These are phyloP conservation scores for Pseudochaenichthys georgianus DNA, from an alignment of 2,797 vertebrate species.

Conservation along the genomic window DNA sequence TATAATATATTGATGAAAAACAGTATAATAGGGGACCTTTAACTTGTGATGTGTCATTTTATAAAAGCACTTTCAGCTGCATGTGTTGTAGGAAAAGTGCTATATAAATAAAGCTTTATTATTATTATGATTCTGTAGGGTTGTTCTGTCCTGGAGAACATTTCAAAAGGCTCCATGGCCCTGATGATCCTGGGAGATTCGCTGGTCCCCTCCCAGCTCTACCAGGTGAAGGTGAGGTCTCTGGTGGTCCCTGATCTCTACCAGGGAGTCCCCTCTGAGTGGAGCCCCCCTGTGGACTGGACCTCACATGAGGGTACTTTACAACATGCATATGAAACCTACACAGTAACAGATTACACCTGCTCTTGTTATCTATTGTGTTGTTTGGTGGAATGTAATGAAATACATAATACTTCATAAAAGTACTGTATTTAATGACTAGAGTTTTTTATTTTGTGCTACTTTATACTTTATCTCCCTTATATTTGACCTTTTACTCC, in stretches of 20 bases:
- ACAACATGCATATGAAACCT: not conserved
- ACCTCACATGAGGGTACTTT: constrained; percentile 69
- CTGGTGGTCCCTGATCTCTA: accelerated
- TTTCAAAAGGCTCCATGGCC: not conserved
- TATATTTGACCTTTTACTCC: too few relatives aligned
- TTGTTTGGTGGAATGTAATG: not conserved
- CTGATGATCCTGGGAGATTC: constrained; percentile 15
- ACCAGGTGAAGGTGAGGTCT: constrained; percentile 75
- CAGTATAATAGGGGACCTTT: too few relatives aligned
- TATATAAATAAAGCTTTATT: too few relatives aligned
- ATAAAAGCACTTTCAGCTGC: too few relatives aligned
- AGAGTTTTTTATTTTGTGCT: too few relatives aligned
- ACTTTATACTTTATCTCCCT: too few relatives aligned
- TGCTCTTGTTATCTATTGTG: not conserved
- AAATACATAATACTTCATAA: too few relatives aligned
- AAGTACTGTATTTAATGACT: too few relatives aligned
- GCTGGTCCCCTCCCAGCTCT: constrained; percentile 53
- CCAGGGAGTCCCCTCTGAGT: constrained; percentile 75
- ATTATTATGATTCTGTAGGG: constrained; percentile 5
- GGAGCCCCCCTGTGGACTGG: constrained; percentile 72
- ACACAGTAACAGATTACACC: not conserved
- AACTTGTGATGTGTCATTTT: too few relatives aligned
- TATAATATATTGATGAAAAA: too few relatives aligned
- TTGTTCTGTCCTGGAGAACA: not conserved
- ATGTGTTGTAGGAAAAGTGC: too few relatives aligned